Percentiles rank a stretch among this genome's conserved stretches.
These are phyloP conservation scores for Drosophila oshimai DNA, from an alignment of 1,140 invertebrate species.

Conservation along the genomic window DNA sequence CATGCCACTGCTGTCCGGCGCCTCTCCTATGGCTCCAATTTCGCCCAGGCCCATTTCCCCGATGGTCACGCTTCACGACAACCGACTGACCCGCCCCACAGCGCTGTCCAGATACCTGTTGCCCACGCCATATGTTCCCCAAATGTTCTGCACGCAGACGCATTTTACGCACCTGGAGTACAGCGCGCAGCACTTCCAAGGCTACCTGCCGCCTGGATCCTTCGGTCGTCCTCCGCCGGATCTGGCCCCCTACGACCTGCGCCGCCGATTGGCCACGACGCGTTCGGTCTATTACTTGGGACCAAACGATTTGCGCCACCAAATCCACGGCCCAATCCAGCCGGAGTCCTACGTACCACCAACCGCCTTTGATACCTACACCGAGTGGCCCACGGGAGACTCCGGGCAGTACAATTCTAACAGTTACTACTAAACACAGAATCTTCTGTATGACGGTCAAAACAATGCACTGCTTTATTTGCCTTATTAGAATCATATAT, in stretches of 20 bases:
- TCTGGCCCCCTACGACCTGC: neutral
- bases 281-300: neutral
- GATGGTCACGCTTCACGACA: constrained; percentile 1
- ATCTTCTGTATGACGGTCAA: neutral
- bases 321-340: neutral
- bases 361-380: neutral
- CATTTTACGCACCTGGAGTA: constrained; percentile 2
- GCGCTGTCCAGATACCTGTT: neutral
- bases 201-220: too few species aligned
- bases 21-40: neutral
- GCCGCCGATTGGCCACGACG: neutral
- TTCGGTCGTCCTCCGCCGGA: neutral
- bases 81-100: neutral
- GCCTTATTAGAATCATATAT: neutral
- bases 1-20: too few species aligned
- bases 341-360: neutral
- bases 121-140: neutral
- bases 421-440: neutral
- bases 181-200: neutral
- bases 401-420: neutral
- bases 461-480: neutral
- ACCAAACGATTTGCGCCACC: constrained; percentile 5
- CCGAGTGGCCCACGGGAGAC: neutral
- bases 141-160: neutral
- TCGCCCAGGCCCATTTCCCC: neutral